A percentile compares a stretch with the other conserved stretches of the same genome.
Evolutionary conservation across 2,113 vertebrate species (phyloP).

Genomic region (Casuarius casuarius): DNA sequence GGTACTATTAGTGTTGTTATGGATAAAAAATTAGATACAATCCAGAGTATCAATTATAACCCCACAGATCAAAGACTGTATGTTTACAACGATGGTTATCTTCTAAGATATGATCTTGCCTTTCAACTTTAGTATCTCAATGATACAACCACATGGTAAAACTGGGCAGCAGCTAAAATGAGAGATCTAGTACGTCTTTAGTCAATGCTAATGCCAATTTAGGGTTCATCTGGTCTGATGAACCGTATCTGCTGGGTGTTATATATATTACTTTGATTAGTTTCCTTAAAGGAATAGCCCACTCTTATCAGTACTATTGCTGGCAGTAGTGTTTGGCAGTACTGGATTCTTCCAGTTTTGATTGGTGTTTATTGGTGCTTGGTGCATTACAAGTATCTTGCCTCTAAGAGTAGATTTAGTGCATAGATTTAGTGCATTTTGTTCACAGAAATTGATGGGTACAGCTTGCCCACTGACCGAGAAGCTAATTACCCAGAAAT

Average conservation of each 20-base stretch:
- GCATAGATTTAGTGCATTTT: not conserved
- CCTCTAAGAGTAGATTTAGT: not conserved
- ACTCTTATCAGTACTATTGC: not conserved
- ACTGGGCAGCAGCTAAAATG: not conserved
- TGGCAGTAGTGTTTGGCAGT: not conserved
- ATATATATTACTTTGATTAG: not conserved
- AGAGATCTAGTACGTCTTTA: not conserved
- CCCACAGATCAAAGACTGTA: constrained; percentile 78
- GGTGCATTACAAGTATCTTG: not conserved
- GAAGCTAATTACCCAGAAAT: constrained; percentile 4
- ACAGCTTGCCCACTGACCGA: not conserved
- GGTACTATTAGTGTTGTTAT: constrained; percentile 52
- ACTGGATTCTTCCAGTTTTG: not conserved
- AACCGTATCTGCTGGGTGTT: not conserved
- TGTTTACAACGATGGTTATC: constrained; percentile 78
- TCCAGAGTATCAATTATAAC: constrained; percentile 79
- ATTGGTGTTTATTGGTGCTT: not conserved
- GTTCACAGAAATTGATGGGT: not conserved
- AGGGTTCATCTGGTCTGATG: not conserved
- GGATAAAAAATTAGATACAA: constrained; percentile 73
- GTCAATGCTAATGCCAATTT: not conserved
- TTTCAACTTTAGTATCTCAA: constrained; percentile 32
- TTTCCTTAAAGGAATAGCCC: not conserved
- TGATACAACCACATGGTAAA: not conserved
- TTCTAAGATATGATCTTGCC: constrained; percentile 64